A percentile compares a stretch with the other conserved stretches of the same genome.
These are phyloP conservation scores for Phlogophora meticulosa DNA, from an alignment of 2,888 invertebrate genomes.

Conservation along the genomic window DNA sequence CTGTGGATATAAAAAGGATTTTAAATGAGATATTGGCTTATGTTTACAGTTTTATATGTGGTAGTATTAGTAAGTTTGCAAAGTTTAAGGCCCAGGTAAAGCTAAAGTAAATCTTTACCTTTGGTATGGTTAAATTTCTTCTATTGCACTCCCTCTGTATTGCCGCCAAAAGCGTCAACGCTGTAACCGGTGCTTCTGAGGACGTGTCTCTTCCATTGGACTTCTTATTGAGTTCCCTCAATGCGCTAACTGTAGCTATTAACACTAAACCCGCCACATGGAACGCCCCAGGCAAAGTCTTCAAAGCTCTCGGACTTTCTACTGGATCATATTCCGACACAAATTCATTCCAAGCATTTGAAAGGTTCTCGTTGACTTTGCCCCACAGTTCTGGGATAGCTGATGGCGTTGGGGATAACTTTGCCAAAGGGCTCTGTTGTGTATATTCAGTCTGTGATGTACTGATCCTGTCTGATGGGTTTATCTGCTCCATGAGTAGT, in stretches of 20 bases:
- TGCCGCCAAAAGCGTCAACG: constrained; percentile 83
- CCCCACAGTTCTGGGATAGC: constrained; percentile 93
- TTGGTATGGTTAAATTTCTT: constrained; percentile 83
- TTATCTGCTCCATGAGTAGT: constrained; percentile 91
- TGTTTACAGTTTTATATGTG: no score
- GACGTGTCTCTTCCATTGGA: constrained; percentile 74
- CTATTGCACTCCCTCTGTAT: constrained; percentile 83
- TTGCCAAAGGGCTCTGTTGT: constrained; percentile 86
- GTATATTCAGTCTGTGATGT: constrained; percentile 71
- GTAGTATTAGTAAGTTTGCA: no score
- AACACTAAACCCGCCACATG: constrained; percentile 92
- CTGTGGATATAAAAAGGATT: constrained; percentile 70
- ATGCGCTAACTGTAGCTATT: constrained; percentile 92
- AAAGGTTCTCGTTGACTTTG: constrained; percentile 92
- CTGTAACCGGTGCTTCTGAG: constrained; percentile 84
- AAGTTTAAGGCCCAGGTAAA: no score
- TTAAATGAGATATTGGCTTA: background rate
- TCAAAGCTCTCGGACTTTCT: constrained; percentile 93
- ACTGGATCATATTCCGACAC: constrained; percentile 94
- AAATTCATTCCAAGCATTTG: constrained; percentile 95
- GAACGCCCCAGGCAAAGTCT: constrained; percentile 91
- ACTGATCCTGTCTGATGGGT: constrained; percentile 79
- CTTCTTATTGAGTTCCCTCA: constrained; percentile 92
- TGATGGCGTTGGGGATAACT: constrained; percentile 91
- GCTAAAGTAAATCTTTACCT: constrained; percentile 72